Evolutionary conservation across 2,888 invertebrate genomes (phyloP), one percentile per base, ranked within the genome.

Genomic region (Physocephala rufipes): DNA sequence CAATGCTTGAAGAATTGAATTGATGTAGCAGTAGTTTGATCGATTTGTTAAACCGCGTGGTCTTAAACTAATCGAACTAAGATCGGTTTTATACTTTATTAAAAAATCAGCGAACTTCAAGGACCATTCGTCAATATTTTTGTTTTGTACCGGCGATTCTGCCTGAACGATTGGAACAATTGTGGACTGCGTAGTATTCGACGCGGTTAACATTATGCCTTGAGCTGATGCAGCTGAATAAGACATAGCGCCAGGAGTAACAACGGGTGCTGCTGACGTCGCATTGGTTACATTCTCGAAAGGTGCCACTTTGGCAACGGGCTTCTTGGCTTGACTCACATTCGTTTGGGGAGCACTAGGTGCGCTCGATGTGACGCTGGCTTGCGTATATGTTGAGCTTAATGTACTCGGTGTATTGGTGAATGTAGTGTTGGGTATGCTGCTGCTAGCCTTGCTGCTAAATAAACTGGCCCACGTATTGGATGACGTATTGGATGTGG

Each of bases 11-110:
- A 98, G 87, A 75, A 96, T 96, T 24, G 97, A 94, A 87, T 98
- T 98, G 74, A 97, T 95, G 83, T 97, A 98, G 87, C 98, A 98
- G 87, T 96, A 97, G 87, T 97, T 98, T 75, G 95, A 95, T 76
- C 93, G 92, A 86, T 98, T 98, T 68, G 93, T 93, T 64, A 98
- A 89, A 0, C 98, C 98, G 66, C 97, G 90, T 0, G 97, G 97
- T 80, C 93, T 90, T 58, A 97, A 87, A 74, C 94, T 91, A 30
- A 94, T 91, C 0, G 93, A 90, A 73, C 91, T 90, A 82, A 93
- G 93, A 82, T 95, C 94, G 79, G 95, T 88, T 80, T 90, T 89
- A 82, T 95, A 92, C 79, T 90, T 90, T 1, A 90, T 87, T 72
- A 96, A 87, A 85, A 91, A 93, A 84, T 95, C 95, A 90, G 89